Percentiles rank a stretch among this genome's conserved stretches.
Conservation (phyloP, 53 echinoderm and acorn worm species). For the Stichopus horrens region DNA sequence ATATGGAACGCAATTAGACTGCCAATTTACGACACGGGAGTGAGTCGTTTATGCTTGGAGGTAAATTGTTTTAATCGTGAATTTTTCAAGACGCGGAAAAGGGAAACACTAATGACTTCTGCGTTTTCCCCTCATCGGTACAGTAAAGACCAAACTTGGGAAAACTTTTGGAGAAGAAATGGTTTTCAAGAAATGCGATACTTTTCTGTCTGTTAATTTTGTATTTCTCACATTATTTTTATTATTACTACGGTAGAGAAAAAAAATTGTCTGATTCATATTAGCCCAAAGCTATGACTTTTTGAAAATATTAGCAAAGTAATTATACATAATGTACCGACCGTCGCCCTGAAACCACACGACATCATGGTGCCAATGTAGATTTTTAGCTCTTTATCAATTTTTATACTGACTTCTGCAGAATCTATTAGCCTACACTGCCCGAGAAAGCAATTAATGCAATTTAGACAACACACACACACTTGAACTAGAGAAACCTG, state of each 20-base stretch:
- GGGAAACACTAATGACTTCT: not conserved
- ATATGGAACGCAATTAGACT: no score
- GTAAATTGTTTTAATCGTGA: not conserved
- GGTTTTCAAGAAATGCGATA: not conserved
- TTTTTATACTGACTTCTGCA: not conserved
- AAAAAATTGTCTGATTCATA: not conserved
- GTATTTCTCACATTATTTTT: not conserved
- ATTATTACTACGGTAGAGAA: not conserved
- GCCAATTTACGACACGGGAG: no score
- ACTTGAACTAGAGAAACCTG: no score
- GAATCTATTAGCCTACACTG: not conserved
- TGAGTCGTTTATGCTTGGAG: not conserved
- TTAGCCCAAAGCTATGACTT: not conserved
- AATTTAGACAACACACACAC: not conserved
- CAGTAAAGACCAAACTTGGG: not conserved
- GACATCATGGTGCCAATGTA: not conserved
- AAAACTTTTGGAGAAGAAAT: not conserved
- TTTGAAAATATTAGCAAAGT: not conserved
- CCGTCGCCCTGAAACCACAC: not conserved
- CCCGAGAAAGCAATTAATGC: not conserved
- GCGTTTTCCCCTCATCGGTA: not conserved
- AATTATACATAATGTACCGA: constrained; percentile 3
- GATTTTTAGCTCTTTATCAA: not conserved
- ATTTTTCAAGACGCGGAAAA: not conserved
- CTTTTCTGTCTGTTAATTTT: not conserved